Evolutionary conservation across 2,888 invertebrate species (phyloP).

Genomic region (Nomada hirtipes): DNA sequence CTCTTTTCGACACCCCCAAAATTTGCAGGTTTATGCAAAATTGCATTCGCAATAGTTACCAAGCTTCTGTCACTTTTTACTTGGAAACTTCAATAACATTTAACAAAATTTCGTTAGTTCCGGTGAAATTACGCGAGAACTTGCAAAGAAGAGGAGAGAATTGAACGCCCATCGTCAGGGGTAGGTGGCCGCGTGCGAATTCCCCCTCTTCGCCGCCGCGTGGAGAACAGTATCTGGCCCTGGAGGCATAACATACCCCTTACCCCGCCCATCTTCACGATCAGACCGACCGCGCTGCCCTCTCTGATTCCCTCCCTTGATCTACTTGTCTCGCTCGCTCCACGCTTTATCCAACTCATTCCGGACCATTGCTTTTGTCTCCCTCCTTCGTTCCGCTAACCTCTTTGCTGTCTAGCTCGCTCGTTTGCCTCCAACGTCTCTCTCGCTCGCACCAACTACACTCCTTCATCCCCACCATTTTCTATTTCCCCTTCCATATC

Average conservation of each 20-base stretch:
- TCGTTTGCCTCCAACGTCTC: neutral
- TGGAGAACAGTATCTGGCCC: conserved; percentile 62
- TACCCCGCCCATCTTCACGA: conserved; percentile 64
- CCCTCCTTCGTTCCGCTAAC: conserved; percentile 42
- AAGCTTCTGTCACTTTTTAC: neutral
- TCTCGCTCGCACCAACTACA: conserved; percentile 44
- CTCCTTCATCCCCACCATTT: conserved; percentile 39
- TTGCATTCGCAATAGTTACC: too few relatives aligned
- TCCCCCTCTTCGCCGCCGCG: conserved; percentile 52
- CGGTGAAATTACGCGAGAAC: conserved; percentile 15
- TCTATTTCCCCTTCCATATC: conserved; percentile 34
- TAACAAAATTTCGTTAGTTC: neutral
- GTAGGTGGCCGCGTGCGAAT: conserved; percentile 65
- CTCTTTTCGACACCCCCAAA: neutral
- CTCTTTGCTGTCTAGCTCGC: conserved; percentile 37
- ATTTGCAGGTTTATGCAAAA: neutral
- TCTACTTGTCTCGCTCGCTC: conserved; percentile 42
- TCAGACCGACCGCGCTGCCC: conserved; percentile 59
- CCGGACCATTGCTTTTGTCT: conserved; percentile 50
- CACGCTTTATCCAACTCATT: conserved; percentile 44
- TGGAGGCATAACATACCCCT: conserved; percentile 58
- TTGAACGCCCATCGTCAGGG: conserved; percentile 44
- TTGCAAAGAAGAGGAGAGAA: conserved; percentile 12
- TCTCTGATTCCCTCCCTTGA: conserved; percentile 60
- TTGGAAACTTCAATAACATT: neutral